Conservation (phyloP, 1,140 invertebrate genomes). For the Solenopsis invicta region DNA sequence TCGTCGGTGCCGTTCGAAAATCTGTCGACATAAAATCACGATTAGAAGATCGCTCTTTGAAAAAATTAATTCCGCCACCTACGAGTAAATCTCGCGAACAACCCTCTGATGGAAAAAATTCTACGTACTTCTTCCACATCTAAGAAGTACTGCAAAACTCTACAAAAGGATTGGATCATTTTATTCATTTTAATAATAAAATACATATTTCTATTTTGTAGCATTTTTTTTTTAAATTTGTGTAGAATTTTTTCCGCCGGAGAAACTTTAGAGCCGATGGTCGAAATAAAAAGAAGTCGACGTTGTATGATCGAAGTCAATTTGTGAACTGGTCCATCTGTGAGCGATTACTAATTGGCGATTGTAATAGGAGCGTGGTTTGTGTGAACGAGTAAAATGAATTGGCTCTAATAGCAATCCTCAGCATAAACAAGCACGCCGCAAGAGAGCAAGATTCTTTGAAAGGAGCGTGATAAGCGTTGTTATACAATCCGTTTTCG, state of each 20-base stretch:
- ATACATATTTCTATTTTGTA: too few relatives aligned
- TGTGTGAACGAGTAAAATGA: not conserved
- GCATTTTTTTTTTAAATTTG: too few relatives aligned
- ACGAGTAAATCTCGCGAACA: not conserved
- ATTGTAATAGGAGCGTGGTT: not conserved
- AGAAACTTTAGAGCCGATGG: not conserved
- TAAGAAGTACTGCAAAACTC: too few relatives aligned
- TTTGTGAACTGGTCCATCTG: not conserved
- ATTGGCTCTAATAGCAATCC: not conserved
- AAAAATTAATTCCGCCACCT: not conserved
- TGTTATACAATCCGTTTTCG: not conserved
- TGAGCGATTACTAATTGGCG: not conserved
- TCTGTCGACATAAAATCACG: constrained; percentile 63
- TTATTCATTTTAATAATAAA: too few relatives aligned
- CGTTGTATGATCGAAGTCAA: not conserved
- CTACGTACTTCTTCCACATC: too few relatives aligned
- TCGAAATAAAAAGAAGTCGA: constrained; percentile 63
- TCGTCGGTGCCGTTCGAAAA: constrained; percentile 79
- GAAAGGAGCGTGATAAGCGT: not conserved
- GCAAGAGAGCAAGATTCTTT: constrained; percentile 7
- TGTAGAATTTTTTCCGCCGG: too few relatives aligned
- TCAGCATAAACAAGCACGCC: not conserved
- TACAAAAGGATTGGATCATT: too few relatives aligned
- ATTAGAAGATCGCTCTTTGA: not conserved
- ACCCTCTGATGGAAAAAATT: not conserved